Evolutionary conservation across 53 echinoderm and acorn worm genomes (phyloP).

Genomic region (Zoroaster sp.): DNA sequence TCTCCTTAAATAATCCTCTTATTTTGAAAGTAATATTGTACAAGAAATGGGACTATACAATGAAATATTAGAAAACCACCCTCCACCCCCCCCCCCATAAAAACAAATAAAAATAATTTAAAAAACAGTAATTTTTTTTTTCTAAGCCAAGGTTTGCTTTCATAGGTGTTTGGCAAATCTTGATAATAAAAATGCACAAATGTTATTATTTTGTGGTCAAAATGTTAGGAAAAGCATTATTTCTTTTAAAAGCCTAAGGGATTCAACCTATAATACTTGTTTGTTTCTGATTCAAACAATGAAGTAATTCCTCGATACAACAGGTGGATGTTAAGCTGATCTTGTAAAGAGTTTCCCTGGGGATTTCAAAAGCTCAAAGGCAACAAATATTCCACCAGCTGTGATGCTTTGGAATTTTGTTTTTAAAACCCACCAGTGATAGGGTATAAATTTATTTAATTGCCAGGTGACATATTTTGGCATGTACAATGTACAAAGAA

Average conservation of each 20-base stretch:
- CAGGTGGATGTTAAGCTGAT: not conserved
- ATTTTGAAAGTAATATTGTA: too few species aligned
- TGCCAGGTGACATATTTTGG: not conserved
- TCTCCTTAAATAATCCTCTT: too few species aligned
- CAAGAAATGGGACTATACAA: too few species aligned
- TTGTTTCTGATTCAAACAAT: not conserved
- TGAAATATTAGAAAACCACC: not conserved
- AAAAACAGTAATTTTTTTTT: not conserved
- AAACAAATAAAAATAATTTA: not conserved
- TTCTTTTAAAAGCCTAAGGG: not conserved
- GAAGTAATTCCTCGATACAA: not conserved
- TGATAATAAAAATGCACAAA: not conserved
- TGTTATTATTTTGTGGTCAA: not conserved
- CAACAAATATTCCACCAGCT: constrained; percentile 1
- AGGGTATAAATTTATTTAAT: not conserved
- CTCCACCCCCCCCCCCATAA: not conserved
- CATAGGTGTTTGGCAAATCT: too few species aligned
- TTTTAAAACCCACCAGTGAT: not conserved
- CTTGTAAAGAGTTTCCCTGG: not conserved
- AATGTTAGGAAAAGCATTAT: not conserved
- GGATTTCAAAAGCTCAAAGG: not conserved
- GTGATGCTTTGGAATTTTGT: not conserved
- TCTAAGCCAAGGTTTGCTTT: too few species aligned
- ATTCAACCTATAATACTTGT: not conserved
- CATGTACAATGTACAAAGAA: too few species aligned